Conservation (phyloP, 2,888 invertebrate species). For the Bruchidius siliquastri region DNA sequence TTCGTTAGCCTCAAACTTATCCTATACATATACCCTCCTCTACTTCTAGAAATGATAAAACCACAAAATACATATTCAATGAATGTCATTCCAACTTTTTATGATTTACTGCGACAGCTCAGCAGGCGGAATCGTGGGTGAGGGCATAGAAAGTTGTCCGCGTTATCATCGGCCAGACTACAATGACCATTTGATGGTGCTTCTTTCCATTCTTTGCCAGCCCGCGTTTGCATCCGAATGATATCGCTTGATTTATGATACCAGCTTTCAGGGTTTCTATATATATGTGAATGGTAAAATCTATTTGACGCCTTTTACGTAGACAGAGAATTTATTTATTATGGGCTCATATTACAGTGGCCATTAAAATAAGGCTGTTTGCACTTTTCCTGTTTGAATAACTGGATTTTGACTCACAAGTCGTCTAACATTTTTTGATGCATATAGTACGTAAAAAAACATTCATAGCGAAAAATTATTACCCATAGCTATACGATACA, state of each 20-base stretch:
- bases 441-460: too few relatives aligned
- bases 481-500: too few relatives aligned
- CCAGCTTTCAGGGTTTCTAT: not conserved
- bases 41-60: not conserved
- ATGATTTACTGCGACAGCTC: not conserved
- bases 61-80: not conserved
- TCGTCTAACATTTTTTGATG: too few relatives aligned
- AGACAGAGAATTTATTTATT: not conserved
- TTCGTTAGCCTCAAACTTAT: not conserved
- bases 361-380: too few relatives aligned
- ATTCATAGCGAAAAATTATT: too few relatives aligned
- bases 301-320: not conserved
- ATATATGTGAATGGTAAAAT: not conserved
- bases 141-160: not conserved
- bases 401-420: too few relatives aligned
- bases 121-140: too few relatives aligned
- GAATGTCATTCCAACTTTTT: not conserved
- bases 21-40: not conserved
- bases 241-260: not conserved
- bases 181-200: slow-evolving; percentile 6
- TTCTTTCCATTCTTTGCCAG: slow-evolving; percentile 4
- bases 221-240: not conserved
- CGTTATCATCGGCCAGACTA: slow-evolving; percentile 1
- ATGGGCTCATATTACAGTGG: too few relatives aligned
- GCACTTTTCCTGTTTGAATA: too few relatives aligned